Conservation (phyloP, 1,140 invertebrate genomes). For the Vanessa atalanta region DNA sequence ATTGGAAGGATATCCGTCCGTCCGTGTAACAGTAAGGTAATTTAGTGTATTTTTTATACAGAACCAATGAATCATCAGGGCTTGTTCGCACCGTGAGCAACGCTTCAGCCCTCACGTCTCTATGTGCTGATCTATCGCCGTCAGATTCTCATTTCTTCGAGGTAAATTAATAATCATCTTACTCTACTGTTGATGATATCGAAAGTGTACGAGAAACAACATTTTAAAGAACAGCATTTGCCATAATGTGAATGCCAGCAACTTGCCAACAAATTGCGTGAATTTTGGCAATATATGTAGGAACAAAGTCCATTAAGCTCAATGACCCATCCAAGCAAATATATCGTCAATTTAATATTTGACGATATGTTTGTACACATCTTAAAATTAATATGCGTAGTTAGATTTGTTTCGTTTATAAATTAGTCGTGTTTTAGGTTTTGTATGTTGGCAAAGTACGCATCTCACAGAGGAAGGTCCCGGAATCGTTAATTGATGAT, state of each 20-base stretch:
- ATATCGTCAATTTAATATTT: too few species aligned
- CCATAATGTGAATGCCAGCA: too few species aligned
- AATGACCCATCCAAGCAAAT: too few species aligned
- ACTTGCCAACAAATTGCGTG: too few species aligned
- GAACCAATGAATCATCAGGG: slow-evolving; percentile 50
- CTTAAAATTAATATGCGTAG: too few species aligned
- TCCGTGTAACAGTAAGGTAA: too few species aligned
- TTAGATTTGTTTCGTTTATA: too few species aligned
- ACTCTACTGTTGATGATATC: not conserved
- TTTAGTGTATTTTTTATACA: slow-evolving; percentile 42
- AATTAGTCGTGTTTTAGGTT: slow-evolving; percentile 80
- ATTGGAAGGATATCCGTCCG: too few species aligned
- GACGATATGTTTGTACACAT: too few species aligned
- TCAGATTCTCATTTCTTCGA: slow-evolving; percentile 93
- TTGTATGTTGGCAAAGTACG: slow-evolving; percentile 94
- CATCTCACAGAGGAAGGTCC: slow-evolving; percentile 91
- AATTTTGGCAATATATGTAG: too few species aligned
- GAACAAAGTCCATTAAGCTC: too few species aligned
- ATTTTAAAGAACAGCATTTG: not conserved
- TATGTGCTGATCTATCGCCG: slow-evolving; percentile 89
- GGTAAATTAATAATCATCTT: slow-evolving; percentile 73
- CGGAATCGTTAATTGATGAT: slow-evolving; percentile 94
- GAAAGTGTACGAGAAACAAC: not conserved
- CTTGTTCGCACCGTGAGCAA: slow-evolving; percentile 82
- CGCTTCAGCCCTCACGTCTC: slow-evolving; percentile 84